Base-by-base conservation (phyloP, 1,140 invertebrate species). In the Drosophila orena region DNA sequence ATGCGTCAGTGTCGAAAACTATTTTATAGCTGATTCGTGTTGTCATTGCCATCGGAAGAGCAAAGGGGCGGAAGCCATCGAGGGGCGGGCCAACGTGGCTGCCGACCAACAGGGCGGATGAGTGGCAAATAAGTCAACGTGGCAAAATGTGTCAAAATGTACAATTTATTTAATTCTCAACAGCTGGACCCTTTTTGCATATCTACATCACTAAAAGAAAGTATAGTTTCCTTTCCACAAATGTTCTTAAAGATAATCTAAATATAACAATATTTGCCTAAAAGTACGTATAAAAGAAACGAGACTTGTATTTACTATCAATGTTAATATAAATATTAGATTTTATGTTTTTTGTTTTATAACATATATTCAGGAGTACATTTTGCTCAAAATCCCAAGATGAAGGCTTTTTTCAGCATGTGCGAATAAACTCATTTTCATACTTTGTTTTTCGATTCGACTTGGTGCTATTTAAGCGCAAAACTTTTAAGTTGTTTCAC, bases 111-210 rank as follows among this genome's bases (percentile, higher is more conserved):
- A 6, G 35, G 42, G 47, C 44, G 65, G 43, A 46, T 57, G 75
- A 71, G 50, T 43, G 50, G 17, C 69, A 68, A 89, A 88, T 90
- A 90, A 88, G 84, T 89, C 84, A 89, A 90, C 84, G 80, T 81
- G 66, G 79, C 84, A 89, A 81, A 89, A 89, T 89, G 85, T 89
- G 85, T 89, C 84, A 90, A 89, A 89, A 89, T 90, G 85, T 62
- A 73, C 84, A 80, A 89, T 89, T 89, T 90, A 90, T 89, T 84
- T 89, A 90, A 89, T 89, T 89, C 83, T 78, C 79, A 42, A 60
- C 74, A 57, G 22, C 8, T 4, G 22, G 42, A 30, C 37, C 56
- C 61, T 66, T 70, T 34, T 49, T 17, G 43, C n/a, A 15, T 55
- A 24, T 53, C 53, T 38, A 14, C 1, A 4, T 38, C 30, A 30